phyloP scores from a whole-genome alignment of 2,888 invertebrate genomes.

The Eustalomyia histrio region DNA sequence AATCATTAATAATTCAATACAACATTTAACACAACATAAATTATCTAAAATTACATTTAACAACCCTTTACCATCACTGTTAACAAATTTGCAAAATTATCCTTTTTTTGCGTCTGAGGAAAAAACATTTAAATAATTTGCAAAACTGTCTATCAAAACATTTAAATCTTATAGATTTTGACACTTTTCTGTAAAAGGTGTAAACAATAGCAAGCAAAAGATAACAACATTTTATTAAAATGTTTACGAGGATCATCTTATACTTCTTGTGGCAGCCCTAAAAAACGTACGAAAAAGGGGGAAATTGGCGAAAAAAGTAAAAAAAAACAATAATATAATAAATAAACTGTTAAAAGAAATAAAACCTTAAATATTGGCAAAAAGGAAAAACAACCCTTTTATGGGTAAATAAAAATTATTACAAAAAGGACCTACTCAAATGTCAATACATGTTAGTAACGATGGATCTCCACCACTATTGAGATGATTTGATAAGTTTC shows the following conservation, averaged over 20 bases:
- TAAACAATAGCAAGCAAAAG: slow-evolving; percentile 10
- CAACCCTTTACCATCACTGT: slow-evolving; percentile 39
- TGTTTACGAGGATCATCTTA: slow-evolving; percentile 49
- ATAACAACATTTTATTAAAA: slow-evolving; percentile 57
- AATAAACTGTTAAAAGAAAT: slow-evolving; percentile 21
- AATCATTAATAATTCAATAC: slow-evolving; percentile 54
- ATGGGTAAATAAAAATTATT: background rate
- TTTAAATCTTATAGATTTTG: slow-evolving; percentile 58
- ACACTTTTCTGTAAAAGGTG: slow-evolving; percentile 37
- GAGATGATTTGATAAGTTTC: slow-evolving; percentile 33
- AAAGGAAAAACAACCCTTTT: slow-evolving; percentile 47
- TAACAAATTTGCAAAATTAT: slow-evolving; percentile 51
- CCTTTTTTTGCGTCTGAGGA: background rate
- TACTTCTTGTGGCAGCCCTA: background rate
- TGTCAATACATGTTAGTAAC: slow-evolving; percentile 58
- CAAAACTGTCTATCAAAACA: slow-evolving; percentile 64
- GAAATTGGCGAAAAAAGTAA: slow-evolving; percentile 22
- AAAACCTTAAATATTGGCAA: slow-evolving; percentile 22
- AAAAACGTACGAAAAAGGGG: slow-evolving; percentile 14
- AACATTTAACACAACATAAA: slow-evolving; percentile 52
- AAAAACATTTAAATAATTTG: slow-evolving; percentile 59
- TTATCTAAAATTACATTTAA: slow-evolving; percentile 51
- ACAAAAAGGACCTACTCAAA: slow-evolving; percentile 38
- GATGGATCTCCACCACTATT: slow-evolving; percentile 17
- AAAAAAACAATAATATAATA: slow-evolving; percentile 33